Base-by-base conservation (phyloP, 1,140 invertebrate species). In the Hyles euphorbiae region DNA sequence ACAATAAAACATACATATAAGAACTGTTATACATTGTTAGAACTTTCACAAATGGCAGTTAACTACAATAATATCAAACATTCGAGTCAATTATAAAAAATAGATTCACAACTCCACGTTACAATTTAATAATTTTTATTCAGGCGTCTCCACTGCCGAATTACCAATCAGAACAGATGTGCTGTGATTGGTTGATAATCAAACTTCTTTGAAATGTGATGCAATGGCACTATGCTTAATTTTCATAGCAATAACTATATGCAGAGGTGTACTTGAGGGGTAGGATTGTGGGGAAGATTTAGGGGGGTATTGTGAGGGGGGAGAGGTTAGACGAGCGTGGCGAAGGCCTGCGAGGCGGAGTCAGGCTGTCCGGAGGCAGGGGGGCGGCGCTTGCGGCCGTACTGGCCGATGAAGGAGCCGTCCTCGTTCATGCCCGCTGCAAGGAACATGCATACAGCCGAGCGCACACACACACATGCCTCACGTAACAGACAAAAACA, bases 371-470 rank as follows among this genome's bases (percentile, higher is more conserved):
- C 67, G 55, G 79, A 60, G 57, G 85, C 58, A 48, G 85, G 81
- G n/a, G 83, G 78, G 77, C 91, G 91, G 82, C 93, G 91, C 82
- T 95, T 94, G 75, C 94, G 93, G 72, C 96, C 96, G 91, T 97
- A 98, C 89, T 96, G 95, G 71, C 98, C 97, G 91, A 99, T 99
- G 92, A 99, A 99, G 70, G 97, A 98, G 68, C 98, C 98, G 91
- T 99, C 98, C 92, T 99, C 98, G 91, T 97, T 98, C 95, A 99
- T 96, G 89, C 95, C 96, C 90, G 95, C 94, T 93, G 90, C 65
- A 83, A 75, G 54, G 40, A 65, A 67, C 68, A 67, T 73, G 67
- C 69, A 44, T 48, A 67, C 60, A 68, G 59, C 60, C 53, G 61
- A 63, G 60, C 64, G 48, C 59, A 67, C 58, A 67, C 65, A 64